Evolutionary conservation across 64 coral and sea anemone genomes (phyloP), one percentile per base, ranked within the genome.

Genomic region (Montipora efflorescens): DNA sequence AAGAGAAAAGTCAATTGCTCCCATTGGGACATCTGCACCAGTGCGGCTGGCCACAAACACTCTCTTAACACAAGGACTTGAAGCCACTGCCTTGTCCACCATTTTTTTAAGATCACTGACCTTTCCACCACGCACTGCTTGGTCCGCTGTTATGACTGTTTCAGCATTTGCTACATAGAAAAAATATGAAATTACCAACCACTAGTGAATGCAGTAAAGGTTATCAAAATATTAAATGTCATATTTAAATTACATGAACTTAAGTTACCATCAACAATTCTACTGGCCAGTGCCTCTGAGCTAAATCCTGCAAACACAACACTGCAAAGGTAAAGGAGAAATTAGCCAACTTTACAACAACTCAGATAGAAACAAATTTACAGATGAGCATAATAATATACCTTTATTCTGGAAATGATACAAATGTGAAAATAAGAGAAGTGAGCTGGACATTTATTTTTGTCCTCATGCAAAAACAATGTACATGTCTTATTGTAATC

Each of bases 301-400:
- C 98, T 99, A 66, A 99, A 99, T 12, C 98, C 98, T 77, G 98
- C 94, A 95, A 99, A 99, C 16, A 99, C 98, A 28, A 99, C 98
- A 99, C 98, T 99, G 78, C 55, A 92, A 83, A 0, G 8, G 47
- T 19, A 74, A 82, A 80, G 36, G 80, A 21, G 7, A 58, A 46
- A 36, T 36, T 36, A 36, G 36, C 36, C 36, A 36, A 36, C 36
- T 36, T 36, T 36, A 36, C 36, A 36, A 36, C 36, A 36, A 36
- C 36, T 36, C 36, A 36, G 36, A 36, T 36, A 36, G 1, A 36
- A 36, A 36, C 1, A 36, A 36, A 36, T 2, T 36, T 36, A 36
- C 36, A 36, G 36, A 36, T 36, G 36, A 36, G 36, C 36, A 36
- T 36, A 36, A 36, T 36, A 28, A 83, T 20, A 48, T 47, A 48